Base-by-base conservation (phyloP, 2,888 invertebrate genomes). In the Phengaris arion region DNA sequence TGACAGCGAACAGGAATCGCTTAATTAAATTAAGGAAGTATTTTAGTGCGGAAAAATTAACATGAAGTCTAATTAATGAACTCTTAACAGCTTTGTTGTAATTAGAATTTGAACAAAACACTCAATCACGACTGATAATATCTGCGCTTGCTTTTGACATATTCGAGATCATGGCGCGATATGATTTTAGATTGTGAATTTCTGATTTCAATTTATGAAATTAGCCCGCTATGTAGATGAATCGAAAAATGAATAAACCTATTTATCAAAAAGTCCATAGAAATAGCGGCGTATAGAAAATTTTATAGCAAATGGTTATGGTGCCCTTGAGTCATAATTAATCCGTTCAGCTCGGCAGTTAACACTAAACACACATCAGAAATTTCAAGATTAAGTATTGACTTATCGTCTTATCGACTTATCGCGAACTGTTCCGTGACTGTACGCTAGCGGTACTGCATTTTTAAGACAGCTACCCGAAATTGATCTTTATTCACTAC, bases 51-150 rank as follows among this genome's bases (percentile, higher is more conserved):
- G 64, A 64, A 64, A 64, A 64, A 64, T 64, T 12, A 64, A 80
- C 79, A 77, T 72, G 74, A 57, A 75, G 69, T 75, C 76, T 78
- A 78, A 79, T 81, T 78, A 77, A 81, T 80, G 81, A 81, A 76
- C 80, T 78, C 79, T 78, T 86, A 85, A 85, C 80, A 79, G 80
- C 79, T 82, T 82, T 84, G 85, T 82, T 82, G 84, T 83, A 86
- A 87, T 88, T 87, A 83, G 82, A 83, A 83, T 82, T 82, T 78
- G 78, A 81, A 85, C 82, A 85, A 84, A 85, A 84, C 87, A 83
- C 82, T 89, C 89, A 82, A 89, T 89, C 89, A 88, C 81, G 68
- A n/a, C 54, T 76, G 89, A 89, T 89, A 87, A 84, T 74, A 89
- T 89, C 89, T 75, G 78, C 76, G 79, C 13, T 83, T 84, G 79